phyloP scores from a whole-genome alignment of 1,140 invertebrate species.

The Anagrus nilaparvatae region DNA sequence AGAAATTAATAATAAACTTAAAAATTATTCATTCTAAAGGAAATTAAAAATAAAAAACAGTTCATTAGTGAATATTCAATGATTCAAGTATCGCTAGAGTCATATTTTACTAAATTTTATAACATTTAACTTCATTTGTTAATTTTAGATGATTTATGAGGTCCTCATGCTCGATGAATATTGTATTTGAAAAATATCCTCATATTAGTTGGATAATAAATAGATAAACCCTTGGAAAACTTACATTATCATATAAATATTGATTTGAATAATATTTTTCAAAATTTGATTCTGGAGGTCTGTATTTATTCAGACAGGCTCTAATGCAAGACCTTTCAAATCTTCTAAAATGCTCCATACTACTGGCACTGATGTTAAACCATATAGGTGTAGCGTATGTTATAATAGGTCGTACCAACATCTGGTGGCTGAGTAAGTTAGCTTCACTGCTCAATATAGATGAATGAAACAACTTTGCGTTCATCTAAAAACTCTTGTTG shows the following conservation, averaged over 20 bases:
- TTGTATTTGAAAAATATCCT: conserved; percentile 2
- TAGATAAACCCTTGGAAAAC: conserved; percentile 8
- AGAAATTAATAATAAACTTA: no score
- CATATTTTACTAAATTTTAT: no score
- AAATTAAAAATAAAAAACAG: no score
- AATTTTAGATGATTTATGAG: no score
- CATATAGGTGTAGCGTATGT: conserved; percentile 4
- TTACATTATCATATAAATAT: background rate
- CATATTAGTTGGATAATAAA: background rate
- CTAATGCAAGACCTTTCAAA: conserved; percentile 3
- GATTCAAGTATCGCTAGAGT: no score
- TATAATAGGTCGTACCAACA: conserved; percentile 2
- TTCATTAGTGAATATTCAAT: no score
- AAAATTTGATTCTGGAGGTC: conserved; percentile 3
- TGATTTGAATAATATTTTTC: conserved; percentile 3
- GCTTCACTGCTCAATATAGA: background rate
- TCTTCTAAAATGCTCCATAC: conserved; percentile 3
- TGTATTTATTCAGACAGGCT: conserved; percentile 1
- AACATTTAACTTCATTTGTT: no score
- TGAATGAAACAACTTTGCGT: no score
- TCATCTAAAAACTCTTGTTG: no score
- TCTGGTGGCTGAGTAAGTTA: background rate
- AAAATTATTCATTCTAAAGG: no score
- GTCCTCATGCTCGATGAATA: background rate
- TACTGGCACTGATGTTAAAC: background rate